Percentiles rank a stretch among this genome's conserved stretches.
phyloP scores from a whole-genome alignment of 2,797 vertebrate genomes.

The Enteromius viviparus region DNA sequence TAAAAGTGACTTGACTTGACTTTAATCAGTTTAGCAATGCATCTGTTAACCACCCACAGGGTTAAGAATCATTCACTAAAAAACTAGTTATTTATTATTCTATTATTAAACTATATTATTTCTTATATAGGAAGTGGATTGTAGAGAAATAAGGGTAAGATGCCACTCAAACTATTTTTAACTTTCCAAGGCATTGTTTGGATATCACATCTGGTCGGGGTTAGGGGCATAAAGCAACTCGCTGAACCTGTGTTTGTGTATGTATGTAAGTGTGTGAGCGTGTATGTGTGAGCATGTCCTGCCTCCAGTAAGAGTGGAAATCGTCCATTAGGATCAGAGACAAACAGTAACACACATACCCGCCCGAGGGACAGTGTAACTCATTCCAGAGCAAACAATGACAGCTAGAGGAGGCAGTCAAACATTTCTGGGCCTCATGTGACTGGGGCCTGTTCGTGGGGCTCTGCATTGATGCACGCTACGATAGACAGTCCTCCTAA shows the following conservation, averaged over 20 bases:
- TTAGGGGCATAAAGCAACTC: constrained; percentile 66
- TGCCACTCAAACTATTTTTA: constrained; percentile 74
- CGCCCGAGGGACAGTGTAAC: constrained; percentile 57
- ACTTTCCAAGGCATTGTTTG: constrained; percentile 72
- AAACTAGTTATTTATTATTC: neutral
- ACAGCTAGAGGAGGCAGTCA: constrained; percentile 22
- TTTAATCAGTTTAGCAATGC: neutral
- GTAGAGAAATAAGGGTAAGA: constrained; percentile 74
- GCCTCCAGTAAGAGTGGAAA: constrained; percentile 64
- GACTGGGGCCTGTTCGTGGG: constrained; percentile 30
- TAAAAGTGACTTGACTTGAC: too few relatives aligned
- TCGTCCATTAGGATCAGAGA: constrained; percentile 65
- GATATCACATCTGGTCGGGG: constrained; percentile 76
- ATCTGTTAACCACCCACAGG: neutral
- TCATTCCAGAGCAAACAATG: constrained; percentile 46
- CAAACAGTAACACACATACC: constrained; percentile 68
- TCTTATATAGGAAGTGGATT: constrained; percentile 60
- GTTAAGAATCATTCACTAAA: neutral
- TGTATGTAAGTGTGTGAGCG: neutral
- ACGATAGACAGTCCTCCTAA: constrained; percentile 14
- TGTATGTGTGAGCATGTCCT: constrained; percentile 55
- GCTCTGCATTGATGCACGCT: constrained; percentile 16
- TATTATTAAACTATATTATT: constrained; percentile 36
- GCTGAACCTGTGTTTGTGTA: constrained; percentile 48
- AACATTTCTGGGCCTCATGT: constrained; percentile 41